A percentile compares a stretch with the other conserved stretches of the same genome.
These are phyloP conservation scores for Scopus umbretta DNA, from an alignment of 2,113 vertebrate genomes.

Conservation along the genomic window DNA sequence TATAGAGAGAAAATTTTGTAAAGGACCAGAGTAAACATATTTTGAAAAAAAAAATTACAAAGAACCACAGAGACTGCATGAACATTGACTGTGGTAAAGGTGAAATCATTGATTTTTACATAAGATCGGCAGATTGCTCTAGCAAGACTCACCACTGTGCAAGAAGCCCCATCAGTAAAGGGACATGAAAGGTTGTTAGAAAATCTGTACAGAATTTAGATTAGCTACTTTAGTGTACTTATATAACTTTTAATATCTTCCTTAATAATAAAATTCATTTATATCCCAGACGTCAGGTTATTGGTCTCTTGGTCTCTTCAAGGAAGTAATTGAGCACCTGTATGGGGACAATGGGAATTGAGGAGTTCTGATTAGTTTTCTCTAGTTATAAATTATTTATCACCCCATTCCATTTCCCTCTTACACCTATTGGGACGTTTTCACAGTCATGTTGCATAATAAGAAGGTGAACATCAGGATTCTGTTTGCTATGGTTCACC, in stretches of 20 bases:
- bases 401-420: conserved; percentile 47
- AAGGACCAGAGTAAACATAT: neutral
- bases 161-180: neutral
- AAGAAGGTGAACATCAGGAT: conserved; percentile 43
- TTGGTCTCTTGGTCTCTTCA: conserved; percentile 45
- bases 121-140: neutral
- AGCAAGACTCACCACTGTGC: neutral
- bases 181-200: conserved; percentile 34
- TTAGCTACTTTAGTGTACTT: conserved; percentile 62
- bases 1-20: neutral
- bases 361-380: conserved; percentile 64
- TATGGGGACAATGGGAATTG: conserved; percentile 57
- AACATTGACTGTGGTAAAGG: neutral
- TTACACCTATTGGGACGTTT: conserved; percentile 43
- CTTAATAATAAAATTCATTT: conserved; percentile 69
- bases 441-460: conserved; percentile 45
- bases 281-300: conserved; percentile 44
- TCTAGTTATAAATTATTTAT: conserved; percentile 69
- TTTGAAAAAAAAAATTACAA: neutral
- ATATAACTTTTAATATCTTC: conserved; percentile 65
- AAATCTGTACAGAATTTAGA: conserved; percentile 58
- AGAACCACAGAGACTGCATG: neutral
- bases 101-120: conserved; percentile 5
- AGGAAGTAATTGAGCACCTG: conserved; percentile 64
- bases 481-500: conserved; percentile 44